Evolutionary conservation across 1,140 invertebrate species (phyloP), one percentile per base, ranked within the genome.

Genomic region (Orchestia grillus): DNA sequence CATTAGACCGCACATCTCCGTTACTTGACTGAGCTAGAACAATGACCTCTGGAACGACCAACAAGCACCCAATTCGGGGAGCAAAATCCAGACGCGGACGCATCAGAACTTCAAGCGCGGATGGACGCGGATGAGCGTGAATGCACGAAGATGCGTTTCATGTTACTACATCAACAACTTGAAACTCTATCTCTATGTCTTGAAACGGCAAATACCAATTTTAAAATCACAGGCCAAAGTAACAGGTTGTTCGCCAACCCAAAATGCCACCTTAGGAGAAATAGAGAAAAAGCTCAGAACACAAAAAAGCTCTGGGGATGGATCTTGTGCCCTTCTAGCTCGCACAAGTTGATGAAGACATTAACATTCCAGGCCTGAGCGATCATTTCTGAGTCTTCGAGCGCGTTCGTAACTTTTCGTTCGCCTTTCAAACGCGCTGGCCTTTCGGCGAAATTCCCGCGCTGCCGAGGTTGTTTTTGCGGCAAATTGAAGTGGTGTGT

Each of bases 331-430:
- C 92, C 92, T 94, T 94, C 92, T 94, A 45, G 92, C 92, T 94
- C 92, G 92, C 92, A 94, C 43, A 94, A 94, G 92, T 94, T 94
- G 92, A 94, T 94, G 92, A 94, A 94, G 92, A 94, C 92, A 94
- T 94, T 94, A 94, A 94, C 92, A 94, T 94, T 94, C 92, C 92
- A n/a, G 44, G 44, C 19, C 92, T 47, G 92, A 94, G 92, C 92
- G 92, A 94, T 94, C 92, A n/a, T 47, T 94, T 94, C 92, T 94
- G 92, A 19, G 92, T 90, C 88, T 90, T 36, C 42, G 88, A 44
- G 42, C 88, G 88, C 43, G n/a, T 90, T 44, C 88, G 88, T 90
- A 90, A 28, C 43, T 16, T 90, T 90, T 44, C 92, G 92, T 94
- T 47, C 23, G 4, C 11, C 43, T 44, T 23, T 47, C 92, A 94